phyloP scores from a whole-genome alignment of 1,140 invertebrate species.

The Hyles euphorbiae region DNA sequence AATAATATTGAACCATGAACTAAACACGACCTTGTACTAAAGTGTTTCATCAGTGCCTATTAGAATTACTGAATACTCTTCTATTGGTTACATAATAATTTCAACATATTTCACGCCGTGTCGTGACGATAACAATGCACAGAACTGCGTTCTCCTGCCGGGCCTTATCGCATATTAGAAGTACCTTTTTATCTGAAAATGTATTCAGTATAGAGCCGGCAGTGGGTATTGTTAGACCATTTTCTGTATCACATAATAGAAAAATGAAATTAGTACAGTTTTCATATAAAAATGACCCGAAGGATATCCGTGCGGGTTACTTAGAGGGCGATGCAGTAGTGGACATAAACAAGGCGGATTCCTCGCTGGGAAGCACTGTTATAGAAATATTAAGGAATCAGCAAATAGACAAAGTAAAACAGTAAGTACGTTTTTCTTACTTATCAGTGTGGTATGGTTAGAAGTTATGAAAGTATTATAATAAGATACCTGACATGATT shows the following conservation, averaged over 20 bases:
- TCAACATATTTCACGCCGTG: too few species aligned
- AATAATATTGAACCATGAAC: too few species aligned
- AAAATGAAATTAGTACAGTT: slow-evolving; percentile 72
- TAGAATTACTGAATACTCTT: too few species aligned
- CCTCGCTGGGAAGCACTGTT: slow-evolving; percentile 40
- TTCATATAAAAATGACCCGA: slow-evolving; percentile 40
- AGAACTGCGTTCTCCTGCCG: not conserved
- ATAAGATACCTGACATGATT: too few species aligned
- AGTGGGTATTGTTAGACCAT: slow-evolving; percentile 25
- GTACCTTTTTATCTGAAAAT: not conserved
- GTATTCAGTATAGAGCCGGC: not conserved
- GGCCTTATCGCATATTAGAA: slow-evolving; percentile 6
- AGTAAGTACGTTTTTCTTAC: slow-evolving; percentile 34
- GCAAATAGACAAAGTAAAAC: slow-evolving; percentile 47
- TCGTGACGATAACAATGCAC: not conserved
- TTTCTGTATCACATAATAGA: slow-evolving; percentile 41
- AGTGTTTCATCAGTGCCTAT: too few species aligned
- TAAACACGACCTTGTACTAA: too few species aligned
- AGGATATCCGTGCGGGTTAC: slow-evolving; percentile 48
- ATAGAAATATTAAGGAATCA: slow-evolving; percentile 52
- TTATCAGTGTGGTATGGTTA: slow-evolving; percentile 6
- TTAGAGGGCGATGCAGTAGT: slow-evolving; percentile 55
- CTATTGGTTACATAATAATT: too few species aligned
- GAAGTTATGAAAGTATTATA: not conserved
- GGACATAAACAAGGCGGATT: slow-evolving; percentile 56